phyloP scores from a whole-genome alignment of 1,140 invertebrate species.

The Dendroctonus ponderosae region DNA sequence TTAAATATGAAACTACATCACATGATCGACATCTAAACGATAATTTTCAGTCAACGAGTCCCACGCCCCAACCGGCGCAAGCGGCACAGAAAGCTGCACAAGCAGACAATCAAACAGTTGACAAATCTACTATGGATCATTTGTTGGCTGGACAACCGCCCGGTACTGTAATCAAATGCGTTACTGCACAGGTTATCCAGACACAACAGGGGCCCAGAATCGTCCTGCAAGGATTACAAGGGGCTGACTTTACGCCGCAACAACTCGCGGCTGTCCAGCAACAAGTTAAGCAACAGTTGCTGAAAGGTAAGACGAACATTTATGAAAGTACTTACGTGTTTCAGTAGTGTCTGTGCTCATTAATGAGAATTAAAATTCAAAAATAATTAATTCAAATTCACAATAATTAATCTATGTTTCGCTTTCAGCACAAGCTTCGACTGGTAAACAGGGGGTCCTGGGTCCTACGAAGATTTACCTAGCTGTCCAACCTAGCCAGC shows the following conservation, averaged over 20 bases:
- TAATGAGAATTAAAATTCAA: not conserved
- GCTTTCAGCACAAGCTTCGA: constrained; percentile 69
- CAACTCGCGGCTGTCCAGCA: constrained; percentile 78
- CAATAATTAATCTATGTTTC: constrained; percentile 7
- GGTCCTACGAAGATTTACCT: constrained; percentile 83
- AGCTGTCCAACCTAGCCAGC: constrained; percentile 67
- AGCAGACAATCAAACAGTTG: constrained; percentile 13
- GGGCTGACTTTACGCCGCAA: constrained; percentile 75
- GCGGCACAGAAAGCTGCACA: constrained; percentile 40
- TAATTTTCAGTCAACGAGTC: no score
- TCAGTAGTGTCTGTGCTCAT: not conserved
- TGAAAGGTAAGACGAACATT: constrained; percentile 63
- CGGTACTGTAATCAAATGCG: constrained; percentile 83
- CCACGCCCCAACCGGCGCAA: constrained; percentile 18
- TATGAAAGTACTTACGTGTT: not conserved
- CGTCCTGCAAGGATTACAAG: constrained; percentile 77
- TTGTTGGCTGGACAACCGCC: constrained; percentile 73
- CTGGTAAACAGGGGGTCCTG: constrained; percentile 76
- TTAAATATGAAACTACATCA: no score
- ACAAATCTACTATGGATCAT: constrained; percentile 17
- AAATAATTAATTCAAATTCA: not conserved
- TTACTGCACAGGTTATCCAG: constrained; percentile 78
- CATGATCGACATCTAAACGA: no score
- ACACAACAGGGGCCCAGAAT: constrained; percentile 79
- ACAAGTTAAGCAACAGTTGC: constrained; percentile 82